Evolutionary conservation across 2,113 vertebrate genomes (phyloP), one percentile per base, ranked within the genome.

Genomic region (Chloropsis cyanopogon): DNA sequence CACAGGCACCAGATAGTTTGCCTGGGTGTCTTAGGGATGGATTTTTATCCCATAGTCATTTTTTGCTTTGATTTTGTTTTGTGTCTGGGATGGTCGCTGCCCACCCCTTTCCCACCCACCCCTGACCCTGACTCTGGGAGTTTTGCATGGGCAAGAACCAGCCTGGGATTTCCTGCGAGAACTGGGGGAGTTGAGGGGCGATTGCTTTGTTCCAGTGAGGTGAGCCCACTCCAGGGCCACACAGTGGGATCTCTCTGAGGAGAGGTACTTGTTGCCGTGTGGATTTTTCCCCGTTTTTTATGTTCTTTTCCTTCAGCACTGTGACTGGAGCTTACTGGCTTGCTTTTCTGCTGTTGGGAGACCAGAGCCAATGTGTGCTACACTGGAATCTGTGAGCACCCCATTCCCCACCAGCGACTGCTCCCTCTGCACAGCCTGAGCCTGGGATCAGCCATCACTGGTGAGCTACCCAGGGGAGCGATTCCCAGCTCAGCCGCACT

Each of bases 101-200:
- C 37, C 14, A 44, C 1, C 4, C 4, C 23, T 7, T 3, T n/a
- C 12, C 31, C 31, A 7, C 2, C 13, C 10, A 44, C 10, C 10
- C 25, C 15, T 2, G 2, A 46, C 5, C 33, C 49, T 10, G 39
- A 20, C 25, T 46, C 50, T 1, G 0, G 33, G 25, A 65, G 49
- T 19, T 54, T 29, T 54, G 5, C 1, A 53, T 35, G 24, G 60
- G 19, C 3, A 2, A 53, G 37, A 23, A 39, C 11, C 60, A 53
- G 31, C 19, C 14, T 14, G 14, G 25, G 49, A 53, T 9, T 42
- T 64, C 11, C 60, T 29, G 19, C 44, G 14, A 29, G 14, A 64
- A 15, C 9, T 18, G 23, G 31, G 5, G 21, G 15, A 10, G 13
- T 10, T 1, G 1, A 64, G 24, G 18, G 11, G 14, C 0, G 0